These are phyloP conservation scores for Leucoptera coffeella DNA, from an alignment of 2,888 invertebrate species.

Conservation along the genomic window DNA sequence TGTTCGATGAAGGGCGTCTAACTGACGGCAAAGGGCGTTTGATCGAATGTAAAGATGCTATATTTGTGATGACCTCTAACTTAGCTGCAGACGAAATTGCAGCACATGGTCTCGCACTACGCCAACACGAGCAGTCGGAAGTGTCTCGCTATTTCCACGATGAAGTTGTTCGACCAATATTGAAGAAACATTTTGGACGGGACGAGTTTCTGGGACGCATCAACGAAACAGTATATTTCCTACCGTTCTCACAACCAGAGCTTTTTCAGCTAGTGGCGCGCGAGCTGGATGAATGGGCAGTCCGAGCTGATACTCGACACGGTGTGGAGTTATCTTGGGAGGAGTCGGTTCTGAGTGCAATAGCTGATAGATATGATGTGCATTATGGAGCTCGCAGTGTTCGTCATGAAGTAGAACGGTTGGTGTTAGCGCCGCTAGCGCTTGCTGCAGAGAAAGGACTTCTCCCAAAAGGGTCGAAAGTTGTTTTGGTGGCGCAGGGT, in stretches of 20 bases:
- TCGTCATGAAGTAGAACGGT: conserved; percentile 76
- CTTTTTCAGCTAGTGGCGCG: conserved; percentile 69
- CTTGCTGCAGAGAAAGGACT: conserved; percentile 49
- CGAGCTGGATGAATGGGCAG: conserved; percentile 77
- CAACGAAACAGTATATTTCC: conserved; percentile 89
- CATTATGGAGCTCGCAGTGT: conserved; percentile 89
- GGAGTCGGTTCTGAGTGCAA: conserved; percentile 68
- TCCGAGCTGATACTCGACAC: conserved; percentile 64
- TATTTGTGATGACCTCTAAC: conserved; percentile 91
- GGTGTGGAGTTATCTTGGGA: conserved; percentile 79
- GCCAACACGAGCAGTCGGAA: conserved; percentile 35
- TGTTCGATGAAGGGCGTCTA: conserved; percentile 89
- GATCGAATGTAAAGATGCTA: conserved; percentile 85
- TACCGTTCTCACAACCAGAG: conserved; percentile 83
- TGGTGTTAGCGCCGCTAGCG: conserved; percentile 37
- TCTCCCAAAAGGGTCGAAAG: conserved; percentile 50
- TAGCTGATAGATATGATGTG: conserved; percentile 69
- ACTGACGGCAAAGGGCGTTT: conserved; percentile 89
- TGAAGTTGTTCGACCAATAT: conserved; percentile 81
- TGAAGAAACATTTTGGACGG: conserved; percentile 78
- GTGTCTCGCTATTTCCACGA: too few species aligned
- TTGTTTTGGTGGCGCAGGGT: conserved; percentile 35
- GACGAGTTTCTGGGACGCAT: conserved; percentile 91
- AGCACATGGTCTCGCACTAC: conserved; percentile 69
- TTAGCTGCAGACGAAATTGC: conserved; percentile 88